Conservation (phyloP, 2,113 vertebrate genomes). For the Argyrosomus japonicus region DNA sequence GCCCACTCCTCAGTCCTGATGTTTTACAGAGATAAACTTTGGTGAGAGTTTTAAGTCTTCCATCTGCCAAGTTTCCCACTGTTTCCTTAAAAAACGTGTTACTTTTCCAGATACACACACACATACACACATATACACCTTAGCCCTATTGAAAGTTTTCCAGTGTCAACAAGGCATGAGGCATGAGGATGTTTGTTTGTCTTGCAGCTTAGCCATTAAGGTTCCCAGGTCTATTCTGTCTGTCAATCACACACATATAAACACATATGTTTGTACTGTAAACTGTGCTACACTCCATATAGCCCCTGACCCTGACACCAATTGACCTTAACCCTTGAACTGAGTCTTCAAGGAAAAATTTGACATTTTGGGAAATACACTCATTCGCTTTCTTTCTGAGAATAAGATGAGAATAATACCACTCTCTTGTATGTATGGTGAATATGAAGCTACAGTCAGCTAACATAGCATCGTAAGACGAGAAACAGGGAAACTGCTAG, state of each 20-base stretch:
- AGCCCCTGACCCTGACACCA: background rate
- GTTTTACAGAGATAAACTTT: slow-evolving; percentile 27
- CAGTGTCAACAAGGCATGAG: slow-evolving; percentile 34
- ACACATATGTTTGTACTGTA: slow-evolving; percentile 31
- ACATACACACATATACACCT: slow-evolving; percentile 31
- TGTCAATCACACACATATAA: slow-evolving; percentile 30
- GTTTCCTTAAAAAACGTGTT: slow-evolving; percentile 9
- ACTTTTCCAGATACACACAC: slow-evolving; percentile 18
- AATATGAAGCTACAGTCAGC: background rate
- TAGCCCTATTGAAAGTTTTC: slow-evolving; percentile 17
- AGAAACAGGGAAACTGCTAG: background rate
- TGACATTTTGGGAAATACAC: background rate
- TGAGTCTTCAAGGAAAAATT: background rate
- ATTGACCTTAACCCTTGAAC: background rate
- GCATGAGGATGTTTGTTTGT: slow-evolving; percentile 57
- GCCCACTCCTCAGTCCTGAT: background rate
- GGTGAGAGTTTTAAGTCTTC: slow-evolving; percentile 25
- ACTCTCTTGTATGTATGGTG: background rate
- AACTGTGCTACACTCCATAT: background rate
- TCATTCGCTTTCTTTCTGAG: background rate
- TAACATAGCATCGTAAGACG: background rate
- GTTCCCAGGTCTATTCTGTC: slow-evolving; percentile 47
- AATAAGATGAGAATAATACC: background rate
- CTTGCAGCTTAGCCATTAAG: slow-evolving; percentile 24
- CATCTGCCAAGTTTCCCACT: slow-evolving; percentile 39